Conservation (phyloP, 2,797 vertebrate species). For the Linurgus olivaceus region DNA sequence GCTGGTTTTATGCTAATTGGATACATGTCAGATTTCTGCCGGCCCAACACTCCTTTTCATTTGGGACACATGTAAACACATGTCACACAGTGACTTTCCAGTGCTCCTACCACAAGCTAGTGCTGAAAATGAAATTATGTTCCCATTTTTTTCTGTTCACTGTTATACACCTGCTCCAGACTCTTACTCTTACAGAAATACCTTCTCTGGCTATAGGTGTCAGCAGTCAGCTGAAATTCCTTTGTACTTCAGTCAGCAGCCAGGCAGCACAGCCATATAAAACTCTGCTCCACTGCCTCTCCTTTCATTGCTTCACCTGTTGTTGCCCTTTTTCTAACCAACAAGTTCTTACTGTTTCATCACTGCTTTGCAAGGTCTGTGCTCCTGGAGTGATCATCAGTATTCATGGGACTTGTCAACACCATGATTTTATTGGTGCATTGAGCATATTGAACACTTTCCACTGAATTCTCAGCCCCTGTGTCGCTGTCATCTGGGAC, state of each 20-base stretch:
- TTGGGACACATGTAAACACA: not conserved
- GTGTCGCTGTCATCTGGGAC: not conserved
- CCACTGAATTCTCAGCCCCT: not conserved
- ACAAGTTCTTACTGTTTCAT: not conserved
- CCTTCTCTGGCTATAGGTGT: not conserved
- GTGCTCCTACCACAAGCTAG: not conserved
- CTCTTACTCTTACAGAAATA: not conserved
- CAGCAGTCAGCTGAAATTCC: not conserved
- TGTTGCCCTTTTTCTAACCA: not conserved
- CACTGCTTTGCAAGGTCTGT: not conserved
- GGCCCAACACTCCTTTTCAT: not conserved
- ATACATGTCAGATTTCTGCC: not conserved
- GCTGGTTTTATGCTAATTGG: not conserved
- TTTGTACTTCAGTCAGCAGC: not conserved
- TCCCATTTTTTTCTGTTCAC: not conserved
- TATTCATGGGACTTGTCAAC: not conserved
- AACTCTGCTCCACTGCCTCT: not conserved
- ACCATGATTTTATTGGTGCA: not conserved
- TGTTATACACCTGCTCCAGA: not conserved
- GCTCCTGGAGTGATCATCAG: not conserved
- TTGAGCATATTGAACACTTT: not conserved
- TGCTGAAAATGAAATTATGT: not conserved
- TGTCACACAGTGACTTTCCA: not conserved
- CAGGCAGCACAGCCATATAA: not conserved
- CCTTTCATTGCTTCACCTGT: not conserved